Evolutionary conservation across 2,888 invertebrate species (phyloP).

Genomic region (Apocheima hispidaria): DNA sequence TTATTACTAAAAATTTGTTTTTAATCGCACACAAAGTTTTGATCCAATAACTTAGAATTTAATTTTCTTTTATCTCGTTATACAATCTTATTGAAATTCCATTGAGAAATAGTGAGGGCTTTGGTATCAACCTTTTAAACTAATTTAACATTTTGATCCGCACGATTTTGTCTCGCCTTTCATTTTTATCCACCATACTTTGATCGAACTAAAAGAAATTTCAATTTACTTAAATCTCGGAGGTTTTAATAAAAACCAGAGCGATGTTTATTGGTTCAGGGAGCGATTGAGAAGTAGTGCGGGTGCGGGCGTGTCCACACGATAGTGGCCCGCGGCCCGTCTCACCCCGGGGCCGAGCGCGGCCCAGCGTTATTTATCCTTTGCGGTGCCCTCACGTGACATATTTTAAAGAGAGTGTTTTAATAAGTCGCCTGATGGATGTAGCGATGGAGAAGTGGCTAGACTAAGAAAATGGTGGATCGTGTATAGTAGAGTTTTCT

Average conservation of each 20-base stretch:
- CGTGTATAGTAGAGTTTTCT: not conserved
- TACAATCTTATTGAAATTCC: slow-evolving; percentile 6
- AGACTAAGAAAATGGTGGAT: not conserved
- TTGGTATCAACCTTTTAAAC: slow-evolving; percentile 4
- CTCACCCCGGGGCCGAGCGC: slow-evolving; percentile 45
- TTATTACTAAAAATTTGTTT: too few species aligned
- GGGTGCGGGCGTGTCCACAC: slow-evolving; percentile 49
- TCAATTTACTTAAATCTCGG: slow-evolving; percentile 17
- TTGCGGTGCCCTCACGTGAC: slow-evolving; percentile 75
- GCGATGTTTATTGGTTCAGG: slow-evolving; percentile 27
- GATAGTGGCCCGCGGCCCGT: slow-evolving; percentile 7
- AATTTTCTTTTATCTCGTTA: not conserved
- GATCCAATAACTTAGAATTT: not conserved
- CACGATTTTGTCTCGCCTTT: slow-evolving; percentile 1
- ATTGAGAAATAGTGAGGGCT: not conserved
- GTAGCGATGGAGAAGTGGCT: slow-evolving; percentile 53
- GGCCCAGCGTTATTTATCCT: slow-evolving; percentile 75
- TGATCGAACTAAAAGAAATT: slow-evolving; percentile 4
- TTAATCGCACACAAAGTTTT: not conserved
- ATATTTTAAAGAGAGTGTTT: slow-evolving; percentile 82
- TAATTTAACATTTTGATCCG: slow-evolving; percentile 7
- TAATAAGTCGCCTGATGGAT: slow-evolving; percentile 76
- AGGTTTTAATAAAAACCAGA: slow-evolving; percentile 10
- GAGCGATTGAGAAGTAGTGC: slow-evolving; percentile 5
- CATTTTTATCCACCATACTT: slow-evolving; percentile 4